Evolutionary conservation across 2,888 invertebrate species (phyloP), one percentile per base, ranked within the genome.

Genomic region (Cataglyphis livida): DNA sequence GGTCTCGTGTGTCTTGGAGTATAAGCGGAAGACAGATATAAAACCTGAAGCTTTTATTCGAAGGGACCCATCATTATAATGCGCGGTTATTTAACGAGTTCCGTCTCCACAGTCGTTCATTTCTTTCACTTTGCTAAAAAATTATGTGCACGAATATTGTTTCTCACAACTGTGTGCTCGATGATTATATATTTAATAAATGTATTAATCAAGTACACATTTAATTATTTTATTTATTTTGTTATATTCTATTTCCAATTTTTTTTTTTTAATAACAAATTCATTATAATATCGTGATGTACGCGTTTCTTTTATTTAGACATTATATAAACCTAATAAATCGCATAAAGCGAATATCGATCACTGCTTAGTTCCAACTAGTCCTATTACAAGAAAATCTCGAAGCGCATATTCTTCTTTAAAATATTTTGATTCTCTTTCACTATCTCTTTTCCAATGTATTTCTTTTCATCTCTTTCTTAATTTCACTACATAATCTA

Each of bases 1-100:
- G 70, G 84, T 84, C 74, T 74, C 68, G 32, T 66, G 76, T 57
- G 57, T 78, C 78, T 78, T 68, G 44, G 32, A 68, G 44, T 44
- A n/a, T 51, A 44, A 68, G 59, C 78, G 59, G 21, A 78, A 59
- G 68, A 44, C 68, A 32, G 57, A 78, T 78, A 78, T 78, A 68
- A 78, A 76, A 78, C 59, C 25, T 21, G 57, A 21, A 57, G 76
- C 76, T 78, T 68, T 74, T 74, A 78, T 78, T 68, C 57, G 44
- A 59, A 38, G 4, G 7, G 41, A 44, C 25, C 41, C n/a, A 32
- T 28, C 44, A n/a, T 78, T 78, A 44, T 32, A 59, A 68, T 41
- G 44, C 28, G 28, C 28, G 66, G 41, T 57, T 78, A n/a, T 78
- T 78, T 78, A 57, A 78, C 66, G 32, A 78, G 54, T 65, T 78